phyloP scores from a whole-genome alignment of 2,888 invertebrate species.

The Lottia scabra region DNA sequence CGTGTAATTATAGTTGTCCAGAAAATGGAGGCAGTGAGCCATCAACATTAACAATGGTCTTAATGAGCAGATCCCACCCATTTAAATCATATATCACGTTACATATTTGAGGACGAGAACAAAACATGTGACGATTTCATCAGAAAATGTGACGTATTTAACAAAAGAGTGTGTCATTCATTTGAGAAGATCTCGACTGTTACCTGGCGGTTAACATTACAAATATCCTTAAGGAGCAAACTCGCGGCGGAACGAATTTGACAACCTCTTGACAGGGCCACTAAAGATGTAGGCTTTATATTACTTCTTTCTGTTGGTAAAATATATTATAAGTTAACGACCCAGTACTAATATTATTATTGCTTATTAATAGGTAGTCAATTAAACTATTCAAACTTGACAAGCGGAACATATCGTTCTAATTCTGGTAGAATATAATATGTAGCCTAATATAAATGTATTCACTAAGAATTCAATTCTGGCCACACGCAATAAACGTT shows the following conservation, averaged over 20 bases:
- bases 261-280: not conserved
- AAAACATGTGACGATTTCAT: not conserved
- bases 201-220: not conserved
- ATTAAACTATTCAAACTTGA: not conserved
- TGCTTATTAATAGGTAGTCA: not conserved
- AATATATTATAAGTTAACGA: not conserved
- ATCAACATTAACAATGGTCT: not conserved
- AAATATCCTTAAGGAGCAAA: not conserved
- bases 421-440: not conserved
- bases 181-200: not conserved
- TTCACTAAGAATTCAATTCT: no score
- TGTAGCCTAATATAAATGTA: no score
- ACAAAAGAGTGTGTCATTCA: not conserved
- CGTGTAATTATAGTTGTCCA: no score
- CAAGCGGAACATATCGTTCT: slow-evolving; percentile 6
- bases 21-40: no score
- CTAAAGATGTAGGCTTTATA: not conserved
- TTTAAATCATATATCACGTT: not conserved
- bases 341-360: not conserved
- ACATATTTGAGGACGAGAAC: not conserved
- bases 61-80: not conserved
- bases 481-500: no score
- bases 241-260: slow-evolving; percentile 3
- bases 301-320: not conserved
- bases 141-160: not conserved